Evolutionary conservation across 2,888 invertebrate species (phyloP), one percentile per base, ranked within the genome.

Genomic region (Geophilus truncorum): DNA sequence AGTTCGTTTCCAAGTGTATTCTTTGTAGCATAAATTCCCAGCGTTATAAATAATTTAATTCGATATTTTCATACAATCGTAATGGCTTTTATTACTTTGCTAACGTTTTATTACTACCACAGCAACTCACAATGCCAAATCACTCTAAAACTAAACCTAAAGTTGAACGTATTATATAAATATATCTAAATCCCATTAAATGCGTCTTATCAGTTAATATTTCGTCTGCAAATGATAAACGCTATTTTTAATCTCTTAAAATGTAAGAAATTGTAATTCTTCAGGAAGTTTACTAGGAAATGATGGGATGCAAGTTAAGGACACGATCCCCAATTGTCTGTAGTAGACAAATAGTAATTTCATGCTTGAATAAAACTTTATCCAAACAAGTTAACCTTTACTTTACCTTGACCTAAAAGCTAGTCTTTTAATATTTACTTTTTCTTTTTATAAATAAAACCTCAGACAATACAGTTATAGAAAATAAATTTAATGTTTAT

Each of bases 391-490:
- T 45, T 45, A 45, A 70, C 70, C 70, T 70, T 70, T 70, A 70
- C n/a, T 25, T 70, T 70, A 70, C 70, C 70, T 70, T 70, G 70
- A 70, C 70, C 70, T 70, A 70, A 70, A 70, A 70, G 23, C 25
- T 6, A 28, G 28, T 9, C 70, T 70, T 15, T 28, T 12, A 28
- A 70, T 12, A 70, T 70, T 4, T 28, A 70, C 70, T 70, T 25
- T 0, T 1, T 70, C 12, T 70, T 70, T 70, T 70, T 25, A 25
- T 28, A 70, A 1, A 28, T 70, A 28, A 12, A 10, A 4, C n/a
- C 5, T 0, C 7, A 70, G 28, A 28, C 70, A 70, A 28, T 23
- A 10, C 21, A 10, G 1, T 62, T 62, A 21, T 18, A 7, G 21
- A 57, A 9, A 18, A 21, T 57, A 18, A 15, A 57, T 21, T 9